Base-by-base conservation (phyloP, 2,113 vertebrate genomes). In the Pedetes capensis region DNA sequence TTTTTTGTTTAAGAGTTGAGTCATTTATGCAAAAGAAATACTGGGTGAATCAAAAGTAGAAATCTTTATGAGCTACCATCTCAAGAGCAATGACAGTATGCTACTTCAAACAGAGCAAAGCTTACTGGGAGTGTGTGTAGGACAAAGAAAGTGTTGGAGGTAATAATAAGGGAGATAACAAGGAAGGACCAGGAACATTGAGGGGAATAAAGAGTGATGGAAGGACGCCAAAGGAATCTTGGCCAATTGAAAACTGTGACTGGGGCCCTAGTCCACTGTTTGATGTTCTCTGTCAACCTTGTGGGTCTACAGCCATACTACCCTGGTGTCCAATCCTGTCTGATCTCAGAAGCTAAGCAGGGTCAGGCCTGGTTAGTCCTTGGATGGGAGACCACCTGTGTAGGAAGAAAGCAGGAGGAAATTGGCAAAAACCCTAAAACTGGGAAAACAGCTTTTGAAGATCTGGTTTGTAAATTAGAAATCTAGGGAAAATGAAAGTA, bases 21-120 rank as follows among this genome's bases (percentile, higher is more conserved):
- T 96, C 95, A 96, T 87, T 57, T 79, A 78, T 91, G 81, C 74
- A 51, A 93, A 88, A 79, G 87, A 95, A 91, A 91, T 81, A 82
- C 18, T n/a, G 92, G 71, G 49, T 89, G 68, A 94, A 85, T 87
- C 93, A 94, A 89, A 93, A 25, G 49, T 39, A 83, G 83, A 91
- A 61, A 78, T 74, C 66, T 75, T 91, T 82, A 83, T 89, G 80
- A 94, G 57, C 51, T 93, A 9, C 44, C 47, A 51, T 25, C 37
- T 91, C 39, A 32, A 37, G 51, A 82, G 90, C 68, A 91, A 22
- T 69, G 51, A 64, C 9, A 78, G 16, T 59, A 57, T 9, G 17
- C 32, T 11, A 23, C 68, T 91, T 84, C 84, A 74, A 59, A 68
- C 51, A 96, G 79, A 89, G 37, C 74, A 63, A n/a, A 89, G 74